Conservation (phyloP, 37 sponge, comb jelly and placozoan genomes). For the Eunapius fragilis region DNA sequence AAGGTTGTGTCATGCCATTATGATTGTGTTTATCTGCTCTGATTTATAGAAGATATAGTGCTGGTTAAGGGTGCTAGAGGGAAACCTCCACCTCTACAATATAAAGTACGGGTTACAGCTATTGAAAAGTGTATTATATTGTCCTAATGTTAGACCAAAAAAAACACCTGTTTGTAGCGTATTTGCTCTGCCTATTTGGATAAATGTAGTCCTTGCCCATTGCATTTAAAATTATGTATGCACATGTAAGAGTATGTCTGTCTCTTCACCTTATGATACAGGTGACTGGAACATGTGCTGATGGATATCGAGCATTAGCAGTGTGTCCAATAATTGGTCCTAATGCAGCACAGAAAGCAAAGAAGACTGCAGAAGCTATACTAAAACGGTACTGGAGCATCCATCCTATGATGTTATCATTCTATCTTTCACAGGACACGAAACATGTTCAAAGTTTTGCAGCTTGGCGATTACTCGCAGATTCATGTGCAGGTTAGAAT, state of each 20-base stretch:
- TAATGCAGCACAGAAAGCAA: conserved; percentile 76
- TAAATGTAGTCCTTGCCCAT: no score
- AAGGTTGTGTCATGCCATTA: neutral
- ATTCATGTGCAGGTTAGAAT: conserved; percentile 77
- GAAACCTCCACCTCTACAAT: conserved; percentile 58
- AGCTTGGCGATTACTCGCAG: conserved; percentile 67
- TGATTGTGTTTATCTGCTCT: no score
- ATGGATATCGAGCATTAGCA: conserved; percentile 85
- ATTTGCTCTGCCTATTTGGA: no score
- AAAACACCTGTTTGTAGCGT: no score
- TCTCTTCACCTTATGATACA: neutral
- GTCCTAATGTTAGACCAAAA: no score
- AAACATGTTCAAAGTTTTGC: conserved; percentile 62
- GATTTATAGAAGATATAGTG: conserved; percentile 48
- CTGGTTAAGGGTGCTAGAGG: conserved; percentile 86
- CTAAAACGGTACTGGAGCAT: conserved; percentile 35
- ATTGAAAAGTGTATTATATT: no score
- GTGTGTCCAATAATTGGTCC: conserved; percentile 84
- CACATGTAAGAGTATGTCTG: neutral
- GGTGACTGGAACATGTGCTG: conserved; percentile 89
- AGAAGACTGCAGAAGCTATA: conserved; percentile 80
- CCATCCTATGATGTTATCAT: neutral
- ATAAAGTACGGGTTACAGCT: conserved; percentile 71
- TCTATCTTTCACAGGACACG: conserved; percentile 49
- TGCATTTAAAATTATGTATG: no score